phyloP scores from a whole-genome alignment of 2,888 invertebrate species.

The Troides aeacus region DNA sequence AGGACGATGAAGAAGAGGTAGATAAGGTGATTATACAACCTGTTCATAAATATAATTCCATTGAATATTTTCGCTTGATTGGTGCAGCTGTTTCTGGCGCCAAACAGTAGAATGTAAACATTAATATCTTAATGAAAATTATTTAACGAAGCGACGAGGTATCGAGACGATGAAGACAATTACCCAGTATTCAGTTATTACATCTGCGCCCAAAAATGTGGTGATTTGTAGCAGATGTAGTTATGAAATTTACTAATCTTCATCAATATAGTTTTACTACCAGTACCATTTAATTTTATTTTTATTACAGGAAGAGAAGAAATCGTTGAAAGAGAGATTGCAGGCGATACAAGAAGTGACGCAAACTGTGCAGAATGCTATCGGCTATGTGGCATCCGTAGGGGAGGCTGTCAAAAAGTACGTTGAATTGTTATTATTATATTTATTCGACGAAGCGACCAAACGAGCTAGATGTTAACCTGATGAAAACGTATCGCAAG shows the following conservation, averaged over 20 bases:
- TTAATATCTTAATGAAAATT: too few species aligned
- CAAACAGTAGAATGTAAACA: too few species aligned
- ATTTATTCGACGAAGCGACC: neutral
- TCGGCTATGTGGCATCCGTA: slow-evolving; percentile 96
- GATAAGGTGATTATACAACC: slow-evolving; percentile 82
- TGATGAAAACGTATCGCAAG: too few species aligned
- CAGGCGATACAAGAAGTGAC: slow-evolving; percentile 99
- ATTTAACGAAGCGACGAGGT: too few species aligned
- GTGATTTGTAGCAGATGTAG: too few species aligned
- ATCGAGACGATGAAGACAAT: too few species aligned
- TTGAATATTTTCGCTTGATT: neutral
- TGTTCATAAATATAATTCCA: neutral
- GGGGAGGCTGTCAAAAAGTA: slow-evolving; percentile 97
- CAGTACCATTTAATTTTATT: neutral
- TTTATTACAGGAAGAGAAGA: slow-evolving; percentile 90
- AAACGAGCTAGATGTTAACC: neutral
- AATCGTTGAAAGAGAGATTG: slow-evolving; percentile 94
- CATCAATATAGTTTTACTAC: neutral
- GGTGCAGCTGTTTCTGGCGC: too few species aligned
- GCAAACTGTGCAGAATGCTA: slow-evolving; percentile 96
- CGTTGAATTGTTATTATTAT: slow-evolving; percentile 44
- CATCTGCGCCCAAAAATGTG: too few species aligned
- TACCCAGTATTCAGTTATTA: too few species aligned
- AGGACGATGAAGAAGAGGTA: slow-evolving; percentile 95
- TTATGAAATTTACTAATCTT: too few species aligned